Evolutionary conservation across 2,113 vertebrate genomes (phyloP), one percentile per base, ranked within the genome.

Genomic region (Phylloscopus trochiloides): DNA sequence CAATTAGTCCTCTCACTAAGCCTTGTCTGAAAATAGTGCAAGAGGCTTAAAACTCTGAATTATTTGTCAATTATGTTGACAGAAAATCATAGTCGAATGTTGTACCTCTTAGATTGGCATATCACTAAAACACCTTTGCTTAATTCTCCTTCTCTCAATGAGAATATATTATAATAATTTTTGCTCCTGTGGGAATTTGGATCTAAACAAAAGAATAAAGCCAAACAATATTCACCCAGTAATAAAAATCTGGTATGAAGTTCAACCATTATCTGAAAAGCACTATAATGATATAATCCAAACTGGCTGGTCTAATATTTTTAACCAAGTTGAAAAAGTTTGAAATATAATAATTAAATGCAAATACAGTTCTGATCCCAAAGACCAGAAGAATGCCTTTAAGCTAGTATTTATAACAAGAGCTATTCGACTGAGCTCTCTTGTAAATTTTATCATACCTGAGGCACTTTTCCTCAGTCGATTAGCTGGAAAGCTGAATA

Each of bases 401-500:
- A 96, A 98, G 98, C 98, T 95, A 98, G 97, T 98, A 98, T 98
- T 98, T 98, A 98, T 98, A 98, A 98, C 98, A 98, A 98, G 98
- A 98, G 93, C 92, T 93, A 94, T 95, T 98, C 17, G 32, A 97
- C 97, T 94, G 98, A 91, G 88, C 94, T 97, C 97, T 98, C 98
- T 98, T 99, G 98, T 98, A 98, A 98, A 98, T 99, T 98, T 98
- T 97, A 99, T 98, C 98, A 98, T 96, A 99, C 98, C 98, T 97
- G 96, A 97, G 98, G 98, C 98, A 84, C 92, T 98, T 98, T 98
- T 97, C 97, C 92, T 97, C 95, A 84, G 98, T 98, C 96, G 95
- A 98, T 97, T 98, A 98, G 97, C 96, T 94, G 94, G 92, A 95
- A 90, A 96, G 98, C 98, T 97, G 97, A 95, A 98, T 98, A 98